These are phyloP conservation scores for Drosophila navojoa DNA, from an alignment of 1,140 invertebrate species.

Conservation along the genomic window DNA sequence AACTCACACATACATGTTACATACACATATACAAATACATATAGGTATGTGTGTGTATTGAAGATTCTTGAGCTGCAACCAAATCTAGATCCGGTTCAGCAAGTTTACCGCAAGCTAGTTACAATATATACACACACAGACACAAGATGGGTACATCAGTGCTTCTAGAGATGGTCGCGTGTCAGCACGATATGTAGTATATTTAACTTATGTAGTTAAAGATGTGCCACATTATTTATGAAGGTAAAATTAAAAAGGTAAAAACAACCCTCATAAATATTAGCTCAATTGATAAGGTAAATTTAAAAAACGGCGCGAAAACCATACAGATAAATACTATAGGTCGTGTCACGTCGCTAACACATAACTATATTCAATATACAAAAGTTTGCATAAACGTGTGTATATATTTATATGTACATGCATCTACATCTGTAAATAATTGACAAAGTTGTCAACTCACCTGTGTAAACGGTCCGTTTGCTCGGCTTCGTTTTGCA, in stretches of 20 bases:
- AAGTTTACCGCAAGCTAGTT: slow-evolving; percentile 81
- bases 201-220: no score
- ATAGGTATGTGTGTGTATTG: slow-evolving; percentile 28
- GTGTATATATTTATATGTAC: neutral
- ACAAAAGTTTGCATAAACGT: neutral
- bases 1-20: no score
- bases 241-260: no score
- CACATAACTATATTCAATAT: slow-evolving; percentile 8
- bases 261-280: no score
- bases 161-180: slow-evolving; percentile 33
- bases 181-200: slow-evolving; percentile 14
- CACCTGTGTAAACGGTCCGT: slow-evolving; percentile 96
- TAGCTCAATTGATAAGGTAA: no score
- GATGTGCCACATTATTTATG: neutral
- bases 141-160: slow-evolving; percentile 34
- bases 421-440: neutral
- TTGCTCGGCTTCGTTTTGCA: slow-evolving; percentile 91
- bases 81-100: slow-evolving; percentile 80
- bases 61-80: slow-evolving; percentile 78
- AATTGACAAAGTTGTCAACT: slow-evolving; percentile 47
- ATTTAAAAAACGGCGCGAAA: neutral
- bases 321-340: no score
- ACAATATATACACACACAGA: slow-evolving; percentile 44
- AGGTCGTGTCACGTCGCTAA: slow-evolving; percentile 8
- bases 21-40: neutral